A percentile compares a stretch with the other conserved stretches of the same genome.
These are phyloP conservation scores for Digitonthophagus gazella DNA, from an alignment of 2,888 invertebrate species.

Conservation along the genomic window DNA sequence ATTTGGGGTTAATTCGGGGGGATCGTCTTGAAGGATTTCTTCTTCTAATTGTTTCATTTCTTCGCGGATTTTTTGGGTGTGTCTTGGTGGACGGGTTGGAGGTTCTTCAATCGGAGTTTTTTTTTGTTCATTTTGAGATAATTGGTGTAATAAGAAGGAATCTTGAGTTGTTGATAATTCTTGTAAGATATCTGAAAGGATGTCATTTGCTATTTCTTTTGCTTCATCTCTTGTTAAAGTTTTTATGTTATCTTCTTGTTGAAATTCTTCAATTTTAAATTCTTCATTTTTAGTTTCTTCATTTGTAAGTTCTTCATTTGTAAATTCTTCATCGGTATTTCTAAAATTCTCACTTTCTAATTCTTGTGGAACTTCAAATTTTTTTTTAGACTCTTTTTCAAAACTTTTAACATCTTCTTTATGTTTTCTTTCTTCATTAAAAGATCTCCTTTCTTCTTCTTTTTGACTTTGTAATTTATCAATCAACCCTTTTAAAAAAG, in stretches of 20 bases:
- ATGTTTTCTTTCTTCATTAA: constrained; percentile 1
- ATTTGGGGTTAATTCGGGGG: constrained; percentile 17
- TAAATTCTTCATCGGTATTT: not conserved
- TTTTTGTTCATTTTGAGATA: constrained; percentile 39
- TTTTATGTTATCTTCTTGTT: constrained; percentile 26
- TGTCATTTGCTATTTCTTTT: constrained; percentile 12
- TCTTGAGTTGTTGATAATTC: constrained; percentile 25
- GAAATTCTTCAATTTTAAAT: constrained; percentile 20
- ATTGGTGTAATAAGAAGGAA: not conserved
- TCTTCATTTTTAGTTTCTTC: constrained; percentile 15
- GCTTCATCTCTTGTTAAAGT: constrained; percentile 4
- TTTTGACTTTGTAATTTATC: constrained; percentile 45
- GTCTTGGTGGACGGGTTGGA: constrained; percentile 52
- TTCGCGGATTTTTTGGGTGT: constrained; percentile 19
- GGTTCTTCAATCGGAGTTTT: constrained; percentile 50
- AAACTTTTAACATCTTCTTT: not conserved
- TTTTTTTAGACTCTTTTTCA: not conserved
- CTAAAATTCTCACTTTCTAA: too few species aligned
- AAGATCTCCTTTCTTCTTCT: constrained; percentile 21
- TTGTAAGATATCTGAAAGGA: constrained; percentile 20
- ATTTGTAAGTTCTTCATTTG: constrained; percentile 13
- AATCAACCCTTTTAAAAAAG: constrained; percentile 67
- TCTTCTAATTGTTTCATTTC: constrained; percentile 20
- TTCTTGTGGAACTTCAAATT: not conserved
- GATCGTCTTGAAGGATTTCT: constrained; percentile 24